Percentiles rank a stretch among this genome's conserved stretches.
These are phyloP conservation scores for Loripinus fragilis DNA, from an alignment of 2,888 invertebrate species.

Conservation along the genomic window DNA sequence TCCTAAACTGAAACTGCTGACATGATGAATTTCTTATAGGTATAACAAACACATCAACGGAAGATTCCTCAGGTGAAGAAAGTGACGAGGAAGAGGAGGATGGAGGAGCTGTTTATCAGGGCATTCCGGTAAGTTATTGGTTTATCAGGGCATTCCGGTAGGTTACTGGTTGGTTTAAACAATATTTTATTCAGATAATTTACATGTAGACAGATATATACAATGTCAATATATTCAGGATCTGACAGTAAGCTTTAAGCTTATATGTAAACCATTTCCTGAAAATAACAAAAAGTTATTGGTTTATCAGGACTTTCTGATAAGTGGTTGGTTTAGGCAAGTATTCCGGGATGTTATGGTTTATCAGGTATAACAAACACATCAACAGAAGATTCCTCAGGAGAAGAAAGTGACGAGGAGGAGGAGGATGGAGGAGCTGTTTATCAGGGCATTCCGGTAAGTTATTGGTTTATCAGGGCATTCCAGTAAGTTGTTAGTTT, in stretches of 20 bases:
- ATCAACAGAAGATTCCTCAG: constrained; percentile 66
- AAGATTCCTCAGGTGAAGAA: constrained; percentile 71
- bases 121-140: constrained; percentile 37
- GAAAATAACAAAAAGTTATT: too few relatives aligned
- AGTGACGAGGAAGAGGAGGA: constrained; percentile 70
- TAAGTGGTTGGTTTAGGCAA: too few relatives aligned
- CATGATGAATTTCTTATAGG: constrained; percentile 29
- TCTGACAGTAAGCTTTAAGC: too few relatives aligned
- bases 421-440: constrained; percentile 60
- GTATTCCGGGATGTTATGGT: too few relatives aligned
- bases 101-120: constrained; percentile 49
- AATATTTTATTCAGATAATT: too few relatives aligned
- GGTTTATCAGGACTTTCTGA: too few relatives aligned
- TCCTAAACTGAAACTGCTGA: too few relatives aligned
- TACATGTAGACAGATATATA: too few relatives aligned
- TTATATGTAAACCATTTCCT: too few relatives aligned
- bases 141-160: not conserved
- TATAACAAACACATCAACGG: constrained; percentile 47
- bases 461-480: not conserved
- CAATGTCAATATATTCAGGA: too few relatives aligned
- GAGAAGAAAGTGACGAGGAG: constrained; percentile 72
- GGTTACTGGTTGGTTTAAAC: too few relatives aligned
- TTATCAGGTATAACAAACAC: constrained; percentile 46
- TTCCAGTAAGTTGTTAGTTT: not conserved
- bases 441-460: constrained; percentile 48